Evolutionary conservation across 2,113 vertebrate species (phyloP).

Genomic region (Patagioenas fasciata): DNA sequence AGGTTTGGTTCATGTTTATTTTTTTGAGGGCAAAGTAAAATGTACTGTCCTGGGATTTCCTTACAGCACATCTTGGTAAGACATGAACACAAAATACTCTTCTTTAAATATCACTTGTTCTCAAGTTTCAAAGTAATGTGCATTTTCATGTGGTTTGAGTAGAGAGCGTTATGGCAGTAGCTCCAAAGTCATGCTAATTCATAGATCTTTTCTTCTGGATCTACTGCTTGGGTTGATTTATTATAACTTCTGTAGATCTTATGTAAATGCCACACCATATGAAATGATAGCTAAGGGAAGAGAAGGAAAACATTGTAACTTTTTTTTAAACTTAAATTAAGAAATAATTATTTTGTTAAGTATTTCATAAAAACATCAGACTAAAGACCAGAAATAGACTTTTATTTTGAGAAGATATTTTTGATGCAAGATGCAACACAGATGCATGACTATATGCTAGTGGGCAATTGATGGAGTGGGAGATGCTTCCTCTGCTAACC

Average conservation of each 20-base stretch:
- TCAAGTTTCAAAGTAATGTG: not conserved
- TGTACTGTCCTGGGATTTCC: not conserved
- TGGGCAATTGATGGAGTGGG: not conserved
- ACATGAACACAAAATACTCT: not conserved
- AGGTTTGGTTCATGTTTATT: not conserved
- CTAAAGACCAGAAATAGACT: not conserved
- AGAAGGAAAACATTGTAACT: not conserved
- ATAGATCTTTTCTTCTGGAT: not conserved
- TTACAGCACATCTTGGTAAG: not conserved
- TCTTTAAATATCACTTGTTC: not conserved
- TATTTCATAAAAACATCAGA: not conserved
- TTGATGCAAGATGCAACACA: not conserved
- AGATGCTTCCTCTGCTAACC: not conserved
- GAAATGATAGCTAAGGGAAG: not conserved
- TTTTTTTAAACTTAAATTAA: not conserved
- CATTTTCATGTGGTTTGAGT: not conserved
- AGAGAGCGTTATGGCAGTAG: not conserved
- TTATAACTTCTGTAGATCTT: not conserved
- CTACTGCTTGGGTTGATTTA: not conserved
- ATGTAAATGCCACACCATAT: not conserved
- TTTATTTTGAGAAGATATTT: not conserved
- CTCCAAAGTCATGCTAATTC: not conserved
- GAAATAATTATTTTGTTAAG: not conserved
- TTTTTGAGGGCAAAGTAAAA: not conserved
- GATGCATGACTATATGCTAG: no score